Base-by-base conservation (phyloP, 1,140 invertebrate genomes). In the Magallana gigas region DNA sequence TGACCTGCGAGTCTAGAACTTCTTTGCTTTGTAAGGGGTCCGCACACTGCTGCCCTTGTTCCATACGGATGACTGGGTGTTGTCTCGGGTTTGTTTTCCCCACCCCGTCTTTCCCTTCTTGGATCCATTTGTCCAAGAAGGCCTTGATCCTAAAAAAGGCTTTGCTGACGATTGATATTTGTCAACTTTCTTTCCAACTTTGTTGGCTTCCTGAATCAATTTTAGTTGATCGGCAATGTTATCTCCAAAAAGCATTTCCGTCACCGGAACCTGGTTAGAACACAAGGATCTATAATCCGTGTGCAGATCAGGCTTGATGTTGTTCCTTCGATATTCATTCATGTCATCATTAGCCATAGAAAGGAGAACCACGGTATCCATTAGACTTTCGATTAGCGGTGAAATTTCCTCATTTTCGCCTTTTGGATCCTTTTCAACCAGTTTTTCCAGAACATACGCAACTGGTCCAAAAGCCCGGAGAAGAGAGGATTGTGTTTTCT, bases 171-270 rank as follows among this genome's bases (percentile, higher is more conserved):
- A 5, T 7, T 68, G 12, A 14, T 85, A 36, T 36, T 85, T 85
- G 12, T 68, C 16, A n/a, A 48, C 48, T 62, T 56, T 85, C 18
- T 85, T 56, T 11, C 23, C 62, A 14, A 56, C 59, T 68, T 64
- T 85, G 12, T 85, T 85, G 12, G 57, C 84, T 62, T 71, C 59
- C 16, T 48, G 48, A 9, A 68, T 64, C 8, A 62, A 29, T 85
- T 85, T 80, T 16, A 80, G 14, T 80, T 85, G 64, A 29, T 85
- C 85, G 9, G 59, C 64, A 14, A 85, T 68, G 16, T 80, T 80
- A 76, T 85, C 57, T 57, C 85, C 68, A 58, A 85, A 85, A 16
- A 85, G 14, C 48, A 76, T 76, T 29, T 58, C 68, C 8, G 85
- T 85, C 14, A 85, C 71, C 8, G 64, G 48, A 18, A 56, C 71